These are phyloP conservation scores for Graphium colonna DNA, from an alignment of 2,888 invertebrate genomes.

Conservation along the genomic window DNA sequence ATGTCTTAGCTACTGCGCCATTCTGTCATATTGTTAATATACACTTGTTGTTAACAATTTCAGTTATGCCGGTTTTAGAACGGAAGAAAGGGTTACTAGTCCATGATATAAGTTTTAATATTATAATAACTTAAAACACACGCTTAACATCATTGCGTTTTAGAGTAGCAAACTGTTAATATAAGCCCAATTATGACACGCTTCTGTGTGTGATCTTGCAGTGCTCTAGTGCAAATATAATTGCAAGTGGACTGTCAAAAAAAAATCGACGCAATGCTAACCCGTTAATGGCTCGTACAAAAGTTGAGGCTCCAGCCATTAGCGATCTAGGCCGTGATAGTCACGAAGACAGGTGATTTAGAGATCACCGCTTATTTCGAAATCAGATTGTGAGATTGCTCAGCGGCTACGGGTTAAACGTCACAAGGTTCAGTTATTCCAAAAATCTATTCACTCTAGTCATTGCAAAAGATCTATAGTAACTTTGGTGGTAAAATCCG, in stretches of 20 bases:
- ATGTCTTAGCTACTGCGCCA: too few species aligned
- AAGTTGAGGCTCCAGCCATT: slow-evolving; percentile 18
- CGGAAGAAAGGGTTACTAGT: too few species aligned
- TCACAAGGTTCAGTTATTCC: background rate
- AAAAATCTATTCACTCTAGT: background rate
- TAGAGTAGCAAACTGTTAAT: too few species aligned
- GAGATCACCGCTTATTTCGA: slow-evolving; percentile 18
- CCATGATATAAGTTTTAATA: too few species aligned
- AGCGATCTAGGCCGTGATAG: slow-evolving; percentile 30
- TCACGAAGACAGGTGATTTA: slow-evolving; percentile 28
- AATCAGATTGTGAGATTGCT: slow-evolving; percentile 3
- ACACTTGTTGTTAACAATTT: too few species aligned
- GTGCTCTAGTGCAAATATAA: slow-evolving; percentile 7
- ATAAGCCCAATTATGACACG: too few species aligned
- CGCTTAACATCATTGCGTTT: too few species aligned
- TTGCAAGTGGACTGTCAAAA: slow-evolving; percentile 4
- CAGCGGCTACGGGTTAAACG: slow-evolving; percentile 2
- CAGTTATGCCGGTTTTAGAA: too few species aligned
- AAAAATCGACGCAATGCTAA: background rate
- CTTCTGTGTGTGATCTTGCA: too few species aligned
- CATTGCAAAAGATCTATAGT: background rate
- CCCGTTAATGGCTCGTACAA: slow-evolving; percentile 10
- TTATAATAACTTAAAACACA: too few species aligned
- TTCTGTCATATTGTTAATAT: too few species aligned
- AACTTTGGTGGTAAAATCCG: too few species aligned